These are phyloP conservation scores for Nomada ferruginata DNA, from an alignment of 2,888 invertebrate species.

Conservation along the genomic window DNA sequence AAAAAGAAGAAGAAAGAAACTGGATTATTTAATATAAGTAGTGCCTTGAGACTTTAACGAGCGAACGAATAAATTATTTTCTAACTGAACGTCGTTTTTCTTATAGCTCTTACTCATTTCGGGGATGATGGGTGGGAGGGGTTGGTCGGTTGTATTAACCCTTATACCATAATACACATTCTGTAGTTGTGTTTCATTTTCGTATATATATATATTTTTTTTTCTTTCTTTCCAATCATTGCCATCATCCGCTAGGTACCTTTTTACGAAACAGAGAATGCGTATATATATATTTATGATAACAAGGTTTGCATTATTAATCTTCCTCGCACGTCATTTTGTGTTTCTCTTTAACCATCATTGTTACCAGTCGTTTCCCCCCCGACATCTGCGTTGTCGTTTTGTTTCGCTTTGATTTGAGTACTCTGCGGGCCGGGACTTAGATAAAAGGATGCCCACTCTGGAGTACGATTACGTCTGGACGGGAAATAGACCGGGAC, in stretches of 20 bases:
- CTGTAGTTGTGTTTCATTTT: conserved; percentile 4
- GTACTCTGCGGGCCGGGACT: conserved; percentile 74
- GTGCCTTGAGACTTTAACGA: conserved; percentile 82
- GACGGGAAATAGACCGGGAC: conserved; percentile 48
- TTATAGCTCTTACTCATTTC: neutral
- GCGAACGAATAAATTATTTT: conserved; percentile 82
- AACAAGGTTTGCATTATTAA: conserved; percentile 59
- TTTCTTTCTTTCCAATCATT: conserved; percentile 8
- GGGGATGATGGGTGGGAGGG: too few species aligned
- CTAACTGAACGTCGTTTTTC: conserved; percentile 62
- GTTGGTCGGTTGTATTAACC: neutral
- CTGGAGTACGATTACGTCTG: conserved; percentile 67
- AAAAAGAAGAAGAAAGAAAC: conserved; percentile 14
- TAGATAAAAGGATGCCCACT: conserved; percentile 74
- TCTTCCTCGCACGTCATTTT: conserved; percentile 73
- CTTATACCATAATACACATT: neutral
- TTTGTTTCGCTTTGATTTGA: conserved; percentile 79
- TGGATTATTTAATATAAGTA: conserved; percentile 72
- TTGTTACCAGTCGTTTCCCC: conserved; percentile 67
- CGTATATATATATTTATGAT: conserved; percentile 19
- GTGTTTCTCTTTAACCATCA: conserved; percentile 70
- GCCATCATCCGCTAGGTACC: neutral
- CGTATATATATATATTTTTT: neutral
- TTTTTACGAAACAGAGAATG: conserved; percentile 42
- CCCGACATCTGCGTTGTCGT: conserved; percentile 77